Conservation (phyloP, 2,888 invertebrate genomes). For the Parnassius smintheus region DNA sequence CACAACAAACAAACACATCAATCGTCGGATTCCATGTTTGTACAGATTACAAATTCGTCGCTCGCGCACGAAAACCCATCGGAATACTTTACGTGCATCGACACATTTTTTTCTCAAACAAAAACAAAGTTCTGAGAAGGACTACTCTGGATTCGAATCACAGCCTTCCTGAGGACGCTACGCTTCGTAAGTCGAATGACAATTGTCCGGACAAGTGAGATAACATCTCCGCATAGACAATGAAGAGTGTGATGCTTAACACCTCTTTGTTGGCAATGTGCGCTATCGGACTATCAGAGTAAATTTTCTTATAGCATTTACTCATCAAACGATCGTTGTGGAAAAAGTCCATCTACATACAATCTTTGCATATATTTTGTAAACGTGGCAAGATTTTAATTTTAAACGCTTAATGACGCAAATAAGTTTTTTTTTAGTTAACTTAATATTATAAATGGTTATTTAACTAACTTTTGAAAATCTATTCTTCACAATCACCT, state of each 20-base stretch:
- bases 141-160: conserved; percentile 64
- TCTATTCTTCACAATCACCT: too few species aligned
- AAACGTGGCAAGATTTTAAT: background rate
- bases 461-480: too few species aligned
- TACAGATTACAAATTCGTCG: conserved; percentile 39
- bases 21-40: conserved; percentile 18
- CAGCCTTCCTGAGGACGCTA: conserved; percentile 36
- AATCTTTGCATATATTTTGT: background rate
- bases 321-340: background rate
- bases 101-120: conserved; percentile 52
- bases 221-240: conserved; percentile 42
- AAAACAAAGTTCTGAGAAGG: conserved; percentile 44
- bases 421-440: too few species aligned
- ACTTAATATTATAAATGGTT: too few species aligned
- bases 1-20: conserved; percentile 15
- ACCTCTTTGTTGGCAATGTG: conserved; percentile 30
- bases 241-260: conserved; percentile 35
- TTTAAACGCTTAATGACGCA: background rate
- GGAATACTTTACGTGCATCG: conserved; percentile 58
- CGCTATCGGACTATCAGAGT: conserved; percentile 10
- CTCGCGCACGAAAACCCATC: conserved; percentile 36
- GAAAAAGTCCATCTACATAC: background rate
- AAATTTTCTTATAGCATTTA: conserved; percentile 8
- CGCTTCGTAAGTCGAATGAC: conserved; percentile 46
- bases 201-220: conserved; percentile 41